Base-by-base conservation (phyloP, 1,140 invertebrate species). In the Ctenoplectra terminalis region DNA sequence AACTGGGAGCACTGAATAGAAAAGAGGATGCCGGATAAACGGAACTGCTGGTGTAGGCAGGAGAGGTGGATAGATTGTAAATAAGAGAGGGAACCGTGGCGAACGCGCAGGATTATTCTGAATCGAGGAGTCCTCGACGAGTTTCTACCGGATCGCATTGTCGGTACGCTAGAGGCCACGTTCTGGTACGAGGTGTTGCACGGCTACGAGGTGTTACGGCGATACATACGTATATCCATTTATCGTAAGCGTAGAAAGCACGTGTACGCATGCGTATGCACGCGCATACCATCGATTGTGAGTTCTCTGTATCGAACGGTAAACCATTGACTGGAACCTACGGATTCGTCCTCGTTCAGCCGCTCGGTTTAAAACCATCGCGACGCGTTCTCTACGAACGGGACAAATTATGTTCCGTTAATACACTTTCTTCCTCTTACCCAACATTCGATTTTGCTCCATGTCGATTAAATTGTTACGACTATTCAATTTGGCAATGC, bases 21-120 rank as follows among this genome's bases (percentile, higher is more conserved):
- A 23, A 66, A 61, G 40, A 67, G 50, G 54, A 54, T n/a, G 48
- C 26, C 40, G 46, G 50, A 58, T 37, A 76, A 60, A 52, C 56
- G 26, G 40, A 37, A 54, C 54, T 63, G 26, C n/a, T 23, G 29
- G 37, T 48, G 17, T 13, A n/a, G n/a, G 72, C n/a, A 26, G 31
- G 72, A 50, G 72, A 76, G 40, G 17, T 40, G 50, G 63, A 54
- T 74, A 74, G 70, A 81, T 73, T 50, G 81, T 84, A 86, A 84
- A 87, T 82, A 77, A 88, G 73, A 72, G 71, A 43, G 67, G 66
- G 58, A 76, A 75, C 31, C 17, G 61, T 29, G 31, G 64, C 13
- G 56, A 67, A 58, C 29, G 54, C 70, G n/a, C 67, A 7, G 56
- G 66, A 81, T 84, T 81, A 81, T 84, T 83, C 66, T 37, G 66